Evolutionary conservation across 2,113 vertebrate species (phyloP), one percentile per base, ranked within the genome.

Genomic region (Laticauda laticaudata): DNA sequence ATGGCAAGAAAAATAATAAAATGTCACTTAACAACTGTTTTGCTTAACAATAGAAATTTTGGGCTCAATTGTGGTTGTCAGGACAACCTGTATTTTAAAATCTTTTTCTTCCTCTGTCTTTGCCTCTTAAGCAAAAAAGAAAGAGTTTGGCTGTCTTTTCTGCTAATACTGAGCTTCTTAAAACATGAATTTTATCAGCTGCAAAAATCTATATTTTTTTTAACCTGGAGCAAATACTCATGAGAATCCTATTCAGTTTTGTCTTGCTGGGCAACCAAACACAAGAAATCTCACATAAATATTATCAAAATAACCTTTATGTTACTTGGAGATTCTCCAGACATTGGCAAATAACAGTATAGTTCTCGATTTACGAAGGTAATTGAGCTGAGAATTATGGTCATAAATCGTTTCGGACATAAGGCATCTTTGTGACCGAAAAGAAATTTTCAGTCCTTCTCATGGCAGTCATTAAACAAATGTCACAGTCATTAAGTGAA

Each of bases 181-280:
- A 97, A 97, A 97, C 97, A 97, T 96, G 96, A 97, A 97, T 97
- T 91, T 96, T 51, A 97, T 96, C 15, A 39, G 93, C 93, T 23
- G 95, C 95, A 95, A 96, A 96, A 97, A 97, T 96, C 95, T 95
- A 39, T 95, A 96, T 96, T 96, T 97, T 95, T 96, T 95, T 96
- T 96, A 97, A 97, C 97, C 96, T 96, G 95, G 95, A 97, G 96
- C 96, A 96, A 97, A 97, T 96, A 96, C 97, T 97, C 96, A 97
- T 94, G 94, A 95, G 94, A 95, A 96, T 96, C 96, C 95, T 97
- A 95, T 96, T 96, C 96, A 95, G 95, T 39, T 43, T 59, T 39
- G 4, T 57, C 55, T 21, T 57, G 24, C 86, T 54, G 26, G 56
- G 23, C 55, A 57, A 23, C 21, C 87, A 57, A 59, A 24, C 5